phyloP scores from a whole-genome alignment of 92 coral and sea anemone species.

The Actinernus sp. region DNA sequence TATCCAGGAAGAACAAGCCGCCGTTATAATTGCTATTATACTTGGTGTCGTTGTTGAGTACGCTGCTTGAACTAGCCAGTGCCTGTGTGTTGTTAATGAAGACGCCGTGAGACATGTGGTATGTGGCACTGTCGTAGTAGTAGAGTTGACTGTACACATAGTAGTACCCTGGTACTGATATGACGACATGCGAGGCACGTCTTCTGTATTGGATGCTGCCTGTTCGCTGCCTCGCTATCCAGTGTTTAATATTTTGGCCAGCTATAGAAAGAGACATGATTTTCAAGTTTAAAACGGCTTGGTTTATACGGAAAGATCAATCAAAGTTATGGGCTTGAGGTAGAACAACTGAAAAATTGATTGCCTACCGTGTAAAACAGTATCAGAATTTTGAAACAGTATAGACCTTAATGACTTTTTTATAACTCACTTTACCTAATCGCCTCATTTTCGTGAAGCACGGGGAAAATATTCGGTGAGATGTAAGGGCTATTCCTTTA shows the following conservation, averaged over 20 bases:
- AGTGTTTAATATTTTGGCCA: conserved; percentile 16
- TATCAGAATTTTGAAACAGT: too few relatives aligned
- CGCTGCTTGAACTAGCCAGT: conserved; percentile 86
- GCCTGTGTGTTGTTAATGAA: conserved; percentile 74
- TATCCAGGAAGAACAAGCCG: conserved; percentile 81
- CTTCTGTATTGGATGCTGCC: conserved; percentile 68
- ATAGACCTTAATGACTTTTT: too few relatives aligned
- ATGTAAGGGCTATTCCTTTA: too few relatives aligned
- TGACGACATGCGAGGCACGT: conserved; percentile 23
- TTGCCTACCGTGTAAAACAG: too few relatives aligned
- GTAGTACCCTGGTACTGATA: conserved; percentile 76
- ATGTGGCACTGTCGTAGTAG: conserved; percentile 82
- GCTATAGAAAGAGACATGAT: too few relatives aligned
- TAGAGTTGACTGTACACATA: conserved; percentile 92
- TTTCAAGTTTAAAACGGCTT: too few relatives aligned
- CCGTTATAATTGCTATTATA: conserved; percentile 95
- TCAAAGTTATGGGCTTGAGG: too few relatives aligned
- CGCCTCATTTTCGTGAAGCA: too few relatives aligned
- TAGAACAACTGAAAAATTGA: too few relatives aligned
- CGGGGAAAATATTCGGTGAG: too few relatives aligned
- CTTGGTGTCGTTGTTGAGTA: conserved; percentile 63
- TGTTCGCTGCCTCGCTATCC: conserved; percentile 57
- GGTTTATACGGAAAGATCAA: too few relatives aligned
- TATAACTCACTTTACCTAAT: too few relatives aligned
- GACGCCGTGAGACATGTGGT: conserved; percentile 88